Conservation (phyloP, 2,888 invertebrate genomes). For the Platycheirus albimanus region DNA sequence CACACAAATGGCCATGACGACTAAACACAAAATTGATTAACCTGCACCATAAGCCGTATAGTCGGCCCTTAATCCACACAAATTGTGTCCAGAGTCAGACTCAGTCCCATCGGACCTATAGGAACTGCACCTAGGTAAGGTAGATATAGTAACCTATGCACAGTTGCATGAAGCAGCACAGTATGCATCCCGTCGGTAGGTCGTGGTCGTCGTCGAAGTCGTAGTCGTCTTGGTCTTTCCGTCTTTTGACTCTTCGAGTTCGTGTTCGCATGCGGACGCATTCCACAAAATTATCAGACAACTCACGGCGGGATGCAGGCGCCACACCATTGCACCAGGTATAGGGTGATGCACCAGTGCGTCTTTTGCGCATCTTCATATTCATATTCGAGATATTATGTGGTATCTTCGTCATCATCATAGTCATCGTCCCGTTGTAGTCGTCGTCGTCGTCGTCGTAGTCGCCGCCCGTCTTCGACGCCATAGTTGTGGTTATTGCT, state of each 20-base stretch:
- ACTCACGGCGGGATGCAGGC: constrained; percentile 82
- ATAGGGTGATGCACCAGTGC: constrained; percentile 47
- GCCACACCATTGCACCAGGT: constrained; percentile 80
- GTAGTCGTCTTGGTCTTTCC: too few relatives aligned
- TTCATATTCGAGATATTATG: constrained; percentile 66
- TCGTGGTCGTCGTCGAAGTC: constrained; percentile 14
- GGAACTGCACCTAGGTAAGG: constrained; percentile 7
- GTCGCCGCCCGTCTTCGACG: constrained; percentile 76
- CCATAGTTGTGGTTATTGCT: constrained; percentile 32
- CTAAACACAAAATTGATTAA: constrained; percentile 37
- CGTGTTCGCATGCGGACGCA: constrained; percentile 70
- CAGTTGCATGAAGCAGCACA: constrained; percentile 24
- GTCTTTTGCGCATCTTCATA: constrained; percentile 68
- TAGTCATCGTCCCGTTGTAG: constrained; percentile 34
- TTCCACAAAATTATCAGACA: constrained; percentile 81
- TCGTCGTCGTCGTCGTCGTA: constrained; percentile 70
- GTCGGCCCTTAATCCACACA: constrained; percentile 41
- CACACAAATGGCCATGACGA: constrained; percentile 31
- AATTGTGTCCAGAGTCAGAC: background rate
- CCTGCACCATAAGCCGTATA: constrained; percentile 19
- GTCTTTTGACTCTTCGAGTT: constrained; percentile 28
- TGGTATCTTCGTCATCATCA: constrained; percentile 56
- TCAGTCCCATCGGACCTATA: background rate
- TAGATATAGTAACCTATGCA: constrained; percentile 7
- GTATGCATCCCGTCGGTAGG: constrained; percentile 29